Evolutionary conservation across 30 jellyfish, hydroid and myxozoan species (phyloP), one percentile per base, ranked within the genome.

Genomic region (Clytia hemisphaerica): DNA sequence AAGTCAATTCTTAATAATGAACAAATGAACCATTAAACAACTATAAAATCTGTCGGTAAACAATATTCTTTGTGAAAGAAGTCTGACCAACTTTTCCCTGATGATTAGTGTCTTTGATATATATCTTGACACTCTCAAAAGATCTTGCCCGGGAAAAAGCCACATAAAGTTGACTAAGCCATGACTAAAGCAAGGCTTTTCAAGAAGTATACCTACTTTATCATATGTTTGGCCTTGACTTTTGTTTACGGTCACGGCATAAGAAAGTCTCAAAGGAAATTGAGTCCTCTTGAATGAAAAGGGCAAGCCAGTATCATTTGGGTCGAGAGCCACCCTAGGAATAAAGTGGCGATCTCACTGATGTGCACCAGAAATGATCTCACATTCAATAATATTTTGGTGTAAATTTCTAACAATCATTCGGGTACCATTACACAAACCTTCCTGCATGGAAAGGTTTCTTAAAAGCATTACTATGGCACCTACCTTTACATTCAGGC

Each of bases 181-280:
- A n/a, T n/a, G n/a, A n/a, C n/a, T n/a, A n/a, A n/a, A n/a, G n/a
- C n/a, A n/a, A n/a, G n/a, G n/a, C n/a, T n/a, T n/a, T n/a, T n/a
- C n/a, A n/a, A n/a, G n/a, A n/a, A n/a, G n/a, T n/a, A 74, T 35
- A 34, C 81, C 84, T n/a, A 72, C 83, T 14, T 30, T 12, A 25
- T 46, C 66, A 10, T 54, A 54, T 53, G 90, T 29, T 26, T 76
- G 80, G 28, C 89, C 90, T 37, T 78, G 92, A 18, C 55, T 19
- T 69, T 78, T 67, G 55, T 78, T 78, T 10, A 78, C 58, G 15
- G 92, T 78, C 71, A 78, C 55, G 6, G 78, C 45, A 60, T 42
- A 76, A 2, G 85, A 79, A 22, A 46, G 61, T 10, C 86, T 19
- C 7, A 76, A 21, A 28, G 86, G 91, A 51, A 64, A 76, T 46